Evolutionary conservation across 2,888 invertebrate species (phyloP).

Genomic region (Habroteleia sp.): DNA sequence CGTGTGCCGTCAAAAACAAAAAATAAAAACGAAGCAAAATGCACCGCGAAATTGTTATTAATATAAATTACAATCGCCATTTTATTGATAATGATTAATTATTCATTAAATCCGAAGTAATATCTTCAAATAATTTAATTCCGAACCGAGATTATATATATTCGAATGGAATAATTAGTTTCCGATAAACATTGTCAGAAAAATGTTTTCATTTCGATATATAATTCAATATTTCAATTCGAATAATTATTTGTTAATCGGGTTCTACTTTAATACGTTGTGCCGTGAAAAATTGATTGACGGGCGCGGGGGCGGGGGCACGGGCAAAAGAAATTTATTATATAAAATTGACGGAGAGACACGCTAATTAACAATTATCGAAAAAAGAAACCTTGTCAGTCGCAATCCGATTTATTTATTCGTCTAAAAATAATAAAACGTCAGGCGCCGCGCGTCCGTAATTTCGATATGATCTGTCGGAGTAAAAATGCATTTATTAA

Average conservation of each 20-base stretch:
- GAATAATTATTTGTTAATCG: conserved; percentile 44
- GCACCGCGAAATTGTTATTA: conserved; percentile 36
- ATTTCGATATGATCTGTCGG: conserved; percentile 32
- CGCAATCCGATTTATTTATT: conserved; percentile 31
- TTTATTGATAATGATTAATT: conserved; percentile 44
- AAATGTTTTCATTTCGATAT: conserved; percentile 22
- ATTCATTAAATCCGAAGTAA: conserved; percentile 27
- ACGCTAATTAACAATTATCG: conserved; percentile 52
- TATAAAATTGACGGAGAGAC: conserved; percentile 37
- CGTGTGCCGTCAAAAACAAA: conserved; percentile 9
- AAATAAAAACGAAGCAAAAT: no score
- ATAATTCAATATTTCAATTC: conserved; percentile 38
- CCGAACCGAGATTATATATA: conserved; percentile 24
- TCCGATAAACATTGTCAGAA: conserved; percentile 25
- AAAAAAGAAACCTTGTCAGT: conserved; percentile 40
- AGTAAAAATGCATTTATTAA: conserved; percentile 22
- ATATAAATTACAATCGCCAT: conserved; percentile 34
- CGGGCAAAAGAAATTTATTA: conserved; percentile 12
- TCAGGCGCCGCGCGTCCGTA: not conserved
- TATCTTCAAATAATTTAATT: conserved; percentile 46
- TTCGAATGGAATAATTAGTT: conserved; percentile 45
- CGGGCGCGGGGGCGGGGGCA: not conserved
- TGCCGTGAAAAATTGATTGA: conserved; percentile 36
- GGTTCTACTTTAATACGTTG: conserved; percentile 1
- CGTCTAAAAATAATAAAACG: conserved; percentile 24